phyloP scores from a whole-genome alignment of 2,888 invertebrate species.

The Rotaria macrura region DNA sequence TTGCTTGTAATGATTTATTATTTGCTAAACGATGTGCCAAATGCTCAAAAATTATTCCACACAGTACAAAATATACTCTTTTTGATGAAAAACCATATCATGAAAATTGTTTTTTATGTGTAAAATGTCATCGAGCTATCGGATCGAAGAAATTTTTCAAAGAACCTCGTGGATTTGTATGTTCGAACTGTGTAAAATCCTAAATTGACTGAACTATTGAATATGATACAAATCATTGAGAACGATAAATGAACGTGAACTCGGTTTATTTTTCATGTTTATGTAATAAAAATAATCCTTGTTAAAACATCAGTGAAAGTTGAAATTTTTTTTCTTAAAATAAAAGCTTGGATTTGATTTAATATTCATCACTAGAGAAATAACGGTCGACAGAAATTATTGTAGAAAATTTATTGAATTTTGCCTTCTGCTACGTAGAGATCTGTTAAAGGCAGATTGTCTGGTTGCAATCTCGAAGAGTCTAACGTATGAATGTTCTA shows the following conservation, averaged over 20 bases:
- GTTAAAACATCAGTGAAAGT: no score
- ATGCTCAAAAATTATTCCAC: background rate
- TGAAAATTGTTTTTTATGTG: conserved; percentile 6
- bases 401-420: no score
- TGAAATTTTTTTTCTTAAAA: no score
- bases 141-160: background rate
- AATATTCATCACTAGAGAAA: no score
- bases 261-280: background rate
- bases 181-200: background rate
- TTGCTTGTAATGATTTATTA: background rate
- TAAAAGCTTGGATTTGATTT: no score
- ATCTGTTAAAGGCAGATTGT: no score
- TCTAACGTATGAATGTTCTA: no score
- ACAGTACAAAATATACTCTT: no score
- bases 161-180: background rate
- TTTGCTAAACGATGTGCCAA: background rate
- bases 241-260: background rate
- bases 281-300: no score
- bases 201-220: background rate
- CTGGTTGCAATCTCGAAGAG: no score
- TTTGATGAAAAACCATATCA: background rate
- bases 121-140: background rate
- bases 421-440: no score
- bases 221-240: background rate
- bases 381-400: no score